These are phyloP conservation scores for Drosophila auraria DNA, from an alignment of 1,140 invertebrate genomes.

Conservation along the genomic window DNA sequence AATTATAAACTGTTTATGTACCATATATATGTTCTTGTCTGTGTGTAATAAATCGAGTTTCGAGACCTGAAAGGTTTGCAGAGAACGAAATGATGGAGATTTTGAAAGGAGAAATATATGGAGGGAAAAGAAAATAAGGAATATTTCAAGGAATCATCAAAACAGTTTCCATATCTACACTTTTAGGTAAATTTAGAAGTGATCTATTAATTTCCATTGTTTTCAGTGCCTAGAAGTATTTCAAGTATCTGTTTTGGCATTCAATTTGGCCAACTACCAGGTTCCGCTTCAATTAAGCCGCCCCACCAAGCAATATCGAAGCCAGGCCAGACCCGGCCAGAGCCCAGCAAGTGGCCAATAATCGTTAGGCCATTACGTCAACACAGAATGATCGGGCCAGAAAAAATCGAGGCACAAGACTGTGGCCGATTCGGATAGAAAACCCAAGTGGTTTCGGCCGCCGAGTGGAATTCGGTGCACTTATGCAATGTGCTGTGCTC, in stretches of 20 bases:
- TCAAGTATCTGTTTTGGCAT: conserved; percentile 47
- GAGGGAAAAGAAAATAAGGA: background rate
- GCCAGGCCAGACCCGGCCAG: background rate
- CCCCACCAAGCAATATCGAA: conserved; percentile 14
- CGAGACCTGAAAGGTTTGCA: conserved; percentile 35
- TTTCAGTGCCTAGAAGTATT: conserved; percentile 29
- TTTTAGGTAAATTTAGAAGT: too few relatives aligned
- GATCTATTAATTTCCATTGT: background rate
- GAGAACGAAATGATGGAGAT: background rate
- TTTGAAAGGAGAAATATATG: background rate
- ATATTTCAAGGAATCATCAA: background rate
- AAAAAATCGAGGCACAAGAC: conserved; percentile 37
- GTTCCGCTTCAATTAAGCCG: conserved; percentile 71
- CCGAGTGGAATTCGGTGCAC: conserved; percentile 74
- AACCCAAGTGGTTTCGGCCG: conserved; percentile 52
- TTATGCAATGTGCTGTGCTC: conserved; percentile 67
- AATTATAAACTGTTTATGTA: conserved; percentile 30
- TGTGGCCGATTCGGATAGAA: conserved; percentile 67
- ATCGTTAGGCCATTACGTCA: conserved; percentile 69
- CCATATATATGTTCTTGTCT: conserved; percentile 50
- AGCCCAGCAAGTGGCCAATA: conserved; percentile 54
- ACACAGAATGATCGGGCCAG: conserved; percentile 70
- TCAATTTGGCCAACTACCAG: conserved; percentile 37
- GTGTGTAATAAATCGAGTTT: conserved; percentile 60
- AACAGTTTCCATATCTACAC: background rate